A percentile compares a stretch with the other conserved stretches of the same genome.
These are phyloP conservation scores for Hippopotamus amphibius DNA, from an alignment of 2,113 vertebrate species.

Conservation along the genomic window DNA sequence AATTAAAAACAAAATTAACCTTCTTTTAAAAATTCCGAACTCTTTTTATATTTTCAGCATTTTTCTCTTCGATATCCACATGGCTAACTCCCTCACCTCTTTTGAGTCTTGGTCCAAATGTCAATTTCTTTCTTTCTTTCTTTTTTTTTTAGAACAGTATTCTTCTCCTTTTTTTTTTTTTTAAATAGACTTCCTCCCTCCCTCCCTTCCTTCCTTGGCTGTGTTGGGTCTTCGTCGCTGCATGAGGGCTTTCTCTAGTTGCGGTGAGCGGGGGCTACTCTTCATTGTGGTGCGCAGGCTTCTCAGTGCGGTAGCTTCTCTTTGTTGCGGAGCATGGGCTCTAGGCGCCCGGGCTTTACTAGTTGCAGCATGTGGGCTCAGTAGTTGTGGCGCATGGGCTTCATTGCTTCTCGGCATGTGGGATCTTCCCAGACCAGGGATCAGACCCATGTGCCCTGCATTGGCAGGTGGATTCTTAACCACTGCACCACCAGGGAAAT, in stretches of 20 bases:
- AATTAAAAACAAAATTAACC: slow-evolving; percentile 39
- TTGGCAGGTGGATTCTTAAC: background rate
- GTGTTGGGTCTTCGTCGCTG: too few relatives aligned
- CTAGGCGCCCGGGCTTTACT: too few relatives aligned
- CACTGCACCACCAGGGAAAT: background rate
- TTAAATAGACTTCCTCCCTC: too few relatives aligned
- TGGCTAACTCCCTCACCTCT: background rate
- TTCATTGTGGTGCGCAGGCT: too few relatives aligned
- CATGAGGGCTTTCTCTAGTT: too few relatives aligned
- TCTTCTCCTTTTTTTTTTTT: too few relatives aligned
- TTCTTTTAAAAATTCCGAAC: background rate
- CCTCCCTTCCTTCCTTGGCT: background rate
- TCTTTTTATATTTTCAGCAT: background rate
- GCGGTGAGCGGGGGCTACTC: too few relatives aligned
- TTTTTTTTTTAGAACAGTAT: background rate
- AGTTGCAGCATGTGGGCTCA: too few relatives aligned
- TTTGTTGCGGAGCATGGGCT: too few relatives aligned
- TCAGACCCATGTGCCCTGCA: background rate
- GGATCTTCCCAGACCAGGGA: background rate
- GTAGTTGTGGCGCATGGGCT: too few relatives aligned
- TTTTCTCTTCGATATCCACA: background rate
- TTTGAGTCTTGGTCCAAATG: background rate
- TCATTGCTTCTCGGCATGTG: background rate
- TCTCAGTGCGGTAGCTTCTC: too few relatives aligned
- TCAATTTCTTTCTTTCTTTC: background rate